These are phyloP conservation scores for Syngnathus typhle DNA, from an alignment of 2,113 vertebrate species.

Conservation along the genomic window DNA sequence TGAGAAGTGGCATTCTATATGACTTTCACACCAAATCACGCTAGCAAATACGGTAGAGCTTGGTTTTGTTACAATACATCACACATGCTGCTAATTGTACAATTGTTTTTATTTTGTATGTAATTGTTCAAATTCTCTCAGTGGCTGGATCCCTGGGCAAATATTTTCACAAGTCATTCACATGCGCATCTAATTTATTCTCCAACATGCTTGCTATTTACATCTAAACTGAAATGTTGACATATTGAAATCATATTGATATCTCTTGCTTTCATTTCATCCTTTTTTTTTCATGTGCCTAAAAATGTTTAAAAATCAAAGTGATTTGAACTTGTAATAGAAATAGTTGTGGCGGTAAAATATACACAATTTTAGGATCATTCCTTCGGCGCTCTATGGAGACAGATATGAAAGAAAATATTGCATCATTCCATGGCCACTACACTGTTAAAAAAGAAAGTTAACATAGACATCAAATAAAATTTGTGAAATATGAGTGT, in stretches of 20 bases:
- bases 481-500: background rate
- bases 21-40: background rate
- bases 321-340: constrained; percentile 31
- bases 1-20: background rate
- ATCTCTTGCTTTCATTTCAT: background rate
- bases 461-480: background rate
- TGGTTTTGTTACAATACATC: background rate
- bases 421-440: background rate
- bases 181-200: background rate
- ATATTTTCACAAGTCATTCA: background rate
- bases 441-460: background rate
- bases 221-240: background rate
- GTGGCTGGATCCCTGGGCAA: constrained; percentile 45
- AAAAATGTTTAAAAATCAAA: constrained; percentile 7
- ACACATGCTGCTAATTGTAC: constrained; percentile 37
- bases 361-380: background rate
- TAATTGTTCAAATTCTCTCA: constrained; percentile 21
- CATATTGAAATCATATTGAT: background rate
- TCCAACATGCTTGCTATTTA: background rate
- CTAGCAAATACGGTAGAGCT: background rate
- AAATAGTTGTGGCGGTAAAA: constrained; percentile 21
- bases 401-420: background rate
- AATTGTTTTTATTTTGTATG: background rate
- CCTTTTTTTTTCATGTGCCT: constrained; percentile 1
- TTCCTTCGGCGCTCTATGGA: background rate